Conservation (phyloP, 2,797 vertebrate genomes). For the Eulemur coronatus region DNA sequence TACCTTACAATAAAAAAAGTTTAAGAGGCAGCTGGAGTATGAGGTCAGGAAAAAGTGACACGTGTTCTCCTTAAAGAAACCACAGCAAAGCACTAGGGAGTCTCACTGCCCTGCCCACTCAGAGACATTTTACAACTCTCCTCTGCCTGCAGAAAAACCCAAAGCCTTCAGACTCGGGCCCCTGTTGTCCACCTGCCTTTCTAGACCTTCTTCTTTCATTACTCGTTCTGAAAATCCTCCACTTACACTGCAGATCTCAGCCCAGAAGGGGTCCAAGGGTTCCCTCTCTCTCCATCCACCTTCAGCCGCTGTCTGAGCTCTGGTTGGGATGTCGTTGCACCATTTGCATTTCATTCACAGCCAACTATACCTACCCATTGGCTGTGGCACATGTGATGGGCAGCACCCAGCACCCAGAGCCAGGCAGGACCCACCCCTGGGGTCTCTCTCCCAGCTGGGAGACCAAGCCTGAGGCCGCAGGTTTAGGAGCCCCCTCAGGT, state of each 20-base stretch:
- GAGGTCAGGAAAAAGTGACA: background rate
- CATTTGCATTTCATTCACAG: too few relatives aligned
- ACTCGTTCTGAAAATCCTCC: background rate
- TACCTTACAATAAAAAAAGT: background rate
- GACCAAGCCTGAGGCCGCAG: background rate
- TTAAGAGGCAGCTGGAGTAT: background rate
- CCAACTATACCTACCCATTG: fast-evolving
- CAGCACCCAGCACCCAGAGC: background rate
- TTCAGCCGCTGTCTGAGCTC: background rate
- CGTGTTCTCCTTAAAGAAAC: background rate
- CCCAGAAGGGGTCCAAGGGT: background rate
- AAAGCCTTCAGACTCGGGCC: background rate
- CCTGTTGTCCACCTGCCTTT: background rate
- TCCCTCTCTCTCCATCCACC: background rate
- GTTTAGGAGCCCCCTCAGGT: background rate
- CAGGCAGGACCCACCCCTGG: background rate
- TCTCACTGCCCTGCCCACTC: background rate
- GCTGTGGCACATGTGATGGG: background rate
- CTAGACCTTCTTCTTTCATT: background rate
- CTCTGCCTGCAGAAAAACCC: background rate
- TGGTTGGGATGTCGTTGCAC: background rate
- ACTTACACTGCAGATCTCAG: too few relatives aligned
- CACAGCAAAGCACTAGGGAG: background rate
- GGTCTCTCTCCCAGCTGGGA: background rate
- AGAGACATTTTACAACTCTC: background rate